Base-by-base conservation (phyloP, 1,140 invertebrate genomes). In the Listronotus bonariensis region DNA sequence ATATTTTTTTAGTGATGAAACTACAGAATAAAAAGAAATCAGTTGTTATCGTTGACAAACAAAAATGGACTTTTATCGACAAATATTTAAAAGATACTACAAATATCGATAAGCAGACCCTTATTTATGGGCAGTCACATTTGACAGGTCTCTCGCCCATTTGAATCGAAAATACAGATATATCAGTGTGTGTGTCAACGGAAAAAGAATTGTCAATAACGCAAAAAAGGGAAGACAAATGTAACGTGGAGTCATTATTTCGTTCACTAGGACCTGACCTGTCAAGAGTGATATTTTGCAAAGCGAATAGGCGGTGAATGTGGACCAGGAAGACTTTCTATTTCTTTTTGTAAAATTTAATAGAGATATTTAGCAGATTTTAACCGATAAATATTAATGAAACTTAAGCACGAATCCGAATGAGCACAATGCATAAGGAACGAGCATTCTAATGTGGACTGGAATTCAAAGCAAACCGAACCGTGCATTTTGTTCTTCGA, bases 211-310 rank as follows among this genome's bases (percentile, higher is more conserved):
- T n/a, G 15, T 31, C 34, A 40, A 42, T 55, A 42, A 41, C 17
- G 40, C 9, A 42, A 55, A 55, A 55, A 55, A 12, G 17, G 17
- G 34, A 55, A 42, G 38, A 55, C 38, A 55, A 55, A 55, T 55
- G 53, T 42, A 55, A 42, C 53, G 26, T 55, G 40, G 18, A 55
- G 53, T 34, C 53, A 55, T 55, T 55, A 55, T 55, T 55, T 55
- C 38, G 53, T 55, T 41, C 53, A 34, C n/a, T 42, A 18, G 32
- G 40, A 55, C 53, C 53, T 36, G 26, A 55, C 53, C 40, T 55
- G 53, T 42, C 53, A 6, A 17, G 20, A 42, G 20, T 36, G 9
- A 41, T 26, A 26, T 26, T 12, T 55, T 55, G 18, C 34, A 12
- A n/a, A 14, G 17, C n/a, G 8, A n/a, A 55, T 20, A 38, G 9